These are phyloP conservation scores for Noturus placidus DNA, from an alignment of 2,113 vertebrate genomes.

Conservation along the genomic window DNA sequence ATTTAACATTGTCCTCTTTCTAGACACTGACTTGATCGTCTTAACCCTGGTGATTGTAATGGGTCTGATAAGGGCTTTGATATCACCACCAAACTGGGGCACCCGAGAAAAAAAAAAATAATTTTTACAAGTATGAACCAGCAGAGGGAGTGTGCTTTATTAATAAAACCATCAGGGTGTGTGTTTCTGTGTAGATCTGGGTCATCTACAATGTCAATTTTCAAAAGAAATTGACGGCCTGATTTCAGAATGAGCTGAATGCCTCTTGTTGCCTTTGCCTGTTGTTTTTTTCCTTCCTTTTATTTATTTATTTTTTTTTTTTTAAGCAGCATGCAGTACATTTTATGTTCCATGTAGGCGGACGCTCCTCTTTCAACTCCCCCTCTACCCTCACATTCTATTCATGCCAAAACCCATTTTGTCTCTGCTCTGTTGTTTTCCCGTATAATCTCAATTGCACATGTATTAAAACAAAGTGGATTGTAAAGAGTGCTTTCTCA, in stretches of 20 bases:
- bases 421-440: background rate
- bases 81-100: background rate
- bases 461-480: background rate
- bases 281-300: background rate
- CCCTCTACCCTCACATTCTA: background rate
- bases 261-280: background rate
- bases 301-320: background rate
- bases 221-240: background rate
- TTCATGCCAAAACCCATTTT: background rate
- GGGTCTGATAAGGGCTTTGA: background rate
- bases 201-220: conserved; percentile 16
- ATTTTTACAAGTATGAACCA: background rate
- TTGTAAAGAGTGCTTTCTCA: background rate
- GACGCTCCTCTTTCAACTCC: background rate
- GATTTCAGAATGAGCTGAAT: background rate
- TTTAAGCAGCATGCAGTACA: background rate
- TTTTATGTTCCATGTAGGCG: background rate
- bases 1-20: background rate
- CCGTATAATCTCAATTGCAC: background rate
- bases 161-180: background rate
- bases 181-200: background rate
- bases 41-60: background rate
- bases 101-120: background rate
- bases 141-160: background rate
- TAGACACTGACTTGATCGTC: background rate